Evolutionary conservation across 2,888 invertebrate genomes (phyloP).

Genomic region (Linnaemya tessellans): DNA sequence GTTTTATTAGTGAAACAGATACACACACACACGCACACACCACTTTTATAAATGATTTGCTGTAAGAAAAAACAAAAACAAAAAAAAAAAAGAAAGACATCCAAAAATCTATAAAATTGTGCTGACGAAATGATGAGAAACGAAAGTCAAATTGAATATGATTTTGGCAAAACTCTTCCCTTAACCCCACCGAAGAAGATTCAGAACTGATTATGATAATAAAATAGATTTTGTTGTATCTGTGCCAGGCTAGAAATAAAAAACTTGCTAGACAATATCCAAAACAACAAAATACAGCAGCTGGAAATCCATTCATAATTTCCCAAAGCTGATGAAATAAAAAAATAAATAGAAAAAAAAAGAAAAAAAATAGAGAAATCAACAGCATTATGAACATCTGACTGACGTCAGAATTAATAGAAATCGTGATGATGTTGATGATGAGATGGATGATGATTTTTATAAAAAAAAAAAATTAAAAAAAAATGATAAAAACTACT

Average conservation of each 20-base stretch:
- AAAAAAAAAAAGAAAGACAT: conserved; percentile 11
- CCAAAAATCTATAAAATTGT: background rate
- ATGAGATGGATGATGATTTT: conserved; percentile 49
- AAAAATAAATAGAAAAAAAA: conserved; percentile 1
- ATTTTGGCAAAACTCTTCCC: conserved; percentile 13
- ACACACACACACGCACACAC: background rate
- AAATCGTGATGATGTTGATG: conserved; percentile 50
- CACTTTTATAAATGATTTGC: conserved; percentile 34
- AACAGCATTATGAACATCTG: conserved; percentile 23
- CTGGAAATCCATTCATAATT: conserved; percentile 62
- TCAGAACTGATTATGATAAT: background rate
- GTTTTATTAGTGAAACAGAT: conserved; percentile 15
- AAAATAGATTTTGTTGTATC: background rate
- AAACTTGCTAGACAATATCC: conserved; percentile 42
- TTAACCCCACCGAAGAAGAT: background rate
- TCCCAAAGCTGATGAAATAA: conserved; percentile 22
- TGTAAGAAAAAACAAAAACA: conserved; percentile 25
- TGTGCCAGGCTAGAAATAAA: background rate
- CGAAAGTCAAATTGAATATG: background rate
- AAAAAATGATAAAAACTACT: conserved; percentile 12
- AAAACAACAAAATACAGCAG: conserved; percentile 29
- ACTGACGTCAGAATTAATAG: conserved; percentile 67
- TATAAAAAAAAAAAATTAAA: background rate
- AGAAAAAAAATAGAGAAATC: background rate
- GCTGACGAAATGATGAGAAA: conserved; percentile 14